phyloP scores from a whole-genome alignment of 2,888 invertebrate species.

The Polyommatus iphigenia region DNA sequence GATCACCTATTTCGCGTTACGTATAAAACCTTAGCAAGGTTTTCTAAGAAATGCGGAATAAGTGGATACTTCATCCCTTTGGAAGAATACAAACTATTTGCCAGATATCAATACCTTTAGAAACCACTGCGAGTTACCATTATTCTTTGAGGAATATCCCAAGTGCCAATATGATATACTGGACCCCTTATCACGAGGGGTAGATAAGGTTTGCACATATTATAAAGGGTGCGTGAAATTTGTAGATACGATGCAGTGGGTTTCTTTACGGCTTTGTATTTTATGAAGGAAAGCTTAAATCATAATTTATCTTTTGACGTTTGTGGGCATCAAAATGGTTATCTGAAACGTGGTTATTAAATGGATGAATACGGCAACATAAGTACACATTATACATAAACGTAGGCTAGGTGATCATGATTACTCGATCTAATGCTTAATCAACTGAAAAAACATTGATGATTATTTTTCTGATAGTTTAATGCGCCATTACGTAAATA shows the following conservation, averaged over 20 bases:
- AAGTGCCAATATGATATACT: constrained; percentile 77
- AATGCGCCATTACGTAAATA: neutral
- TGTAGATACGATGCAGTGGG: constrained; percentile 64
- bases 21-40: neutral
- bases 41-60: neutral
- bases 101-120: constrained; percentile 46
- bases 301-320: constrained; percentile 19
- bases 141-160: constrained; percentile 65
- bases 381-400: no score
- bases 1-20: no score
- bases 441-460: no score
- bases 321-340: neutral
- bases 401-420: no score
- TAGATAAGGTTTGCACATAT: constrained; percentile 68
- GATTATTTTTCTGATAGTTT: no score
- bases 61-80: constrained; percentile 29
- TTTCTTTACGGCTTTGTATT: constrained; percentile 43
- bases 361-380: neutral
- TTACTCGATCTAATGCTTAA: no score
- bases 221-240: constrained; percentile 77
- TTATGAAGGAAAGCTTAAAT: constrained; percentile 27
- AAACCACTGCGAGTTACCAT: constrained; percentile 46
- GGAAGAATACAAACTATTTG: constrained; percentile 39
- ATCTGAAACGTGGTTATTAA: neutral
- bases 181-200: constrained; percentile 65